phyloP scores from a whole-genome alignment of 2,888 invertebrate species.

The Limnephilus rhombicus region DNA sequence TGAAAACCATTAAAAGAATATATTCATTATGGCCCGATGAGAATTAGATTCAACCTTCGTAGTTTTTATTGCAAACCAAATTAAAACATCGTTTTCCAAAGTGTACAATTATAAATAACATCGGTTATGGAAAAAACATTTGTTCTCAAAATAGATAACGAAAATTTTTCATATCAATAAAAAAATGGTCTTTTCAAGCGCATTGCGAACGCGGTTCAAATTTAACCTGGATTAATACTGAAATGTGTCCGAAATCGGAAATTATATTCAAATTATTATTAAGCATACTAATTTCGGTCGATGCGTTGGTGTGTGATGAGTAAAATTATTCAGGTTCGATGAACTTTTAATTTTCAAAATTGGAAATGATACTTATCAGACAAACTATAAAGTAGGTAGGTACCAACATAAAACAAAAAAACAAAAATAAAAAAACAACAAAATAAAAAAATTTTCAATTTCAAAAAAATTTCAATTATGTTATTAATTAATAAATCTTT shows the following conservation, averaged over 20 bases:
- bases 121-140: background rate
- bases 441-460: no score
- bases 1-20: background rate
- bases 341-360: no score
- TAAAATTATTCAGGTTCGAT: no score
- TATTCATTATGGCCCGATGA: background rate
- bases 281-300: no score
- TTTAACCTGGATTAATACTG: background rate
- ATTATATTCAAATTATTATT: no score
- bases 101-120: background rate
- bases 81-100: background rate
- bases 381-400: no score
- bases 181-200: background rate
- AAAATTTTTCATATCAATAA: background rate
- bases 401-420: no score
- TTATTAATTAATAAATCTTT: no score
- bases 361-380: no score
- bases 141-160: background rate
- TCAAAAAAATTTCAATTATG: no score
- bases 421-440: no score
- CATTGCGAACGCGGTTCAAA: background rate
- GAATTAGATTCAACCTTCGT: background rate
- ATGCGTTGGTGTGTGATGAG: no score
- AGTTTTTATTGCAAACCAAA: background rate
- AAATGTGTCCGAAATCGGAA: background rate